Percentiles rank a stretch among this genome's conserved stretches.
These are phyloP conservation scores for Meda fulgida DNA, from an alignment of 2,797 vertebrate genomes.

Conservation along the genomic window DNA sequence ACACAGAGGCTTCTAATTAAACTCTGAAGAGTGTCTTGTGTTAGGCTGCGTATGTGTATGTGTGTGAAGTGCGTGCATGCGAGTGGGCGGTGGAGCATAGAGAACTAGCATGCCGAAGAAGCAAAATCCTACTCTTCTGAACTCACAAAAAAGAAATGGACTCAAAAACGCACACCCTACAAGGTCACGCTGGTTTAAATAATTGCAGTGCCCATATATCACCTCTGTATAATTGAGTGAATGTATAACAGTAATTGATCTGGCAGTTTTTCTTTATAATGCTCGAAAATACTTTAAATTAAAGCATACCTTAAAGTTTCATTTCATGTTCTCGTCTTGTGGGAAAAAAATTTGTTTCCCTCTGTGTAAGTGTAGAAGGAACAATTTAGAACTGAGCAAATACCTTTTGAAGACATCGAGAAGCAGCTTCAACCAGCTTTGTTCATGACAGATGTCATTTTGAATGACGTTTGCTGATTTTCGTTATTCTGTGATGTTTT, in stretches of 20 bases:
- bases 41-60: slow-evolving; percentile 12
- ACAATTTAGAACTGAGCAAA: neutral
- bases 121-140: slow-evolving; percentile 2
- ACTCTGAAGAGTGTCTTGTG: slow-evolving; percentile 53
- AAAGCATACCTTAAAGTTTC: slow-evolving; percentile 19
- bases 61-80: slow-evolving; percentile 11
- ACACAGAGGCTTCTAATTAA: slow-evolving; percentile 70
- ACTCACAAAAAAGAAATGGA: neutral
- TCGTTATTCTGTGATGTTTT: neutral
- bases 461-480: neutral
- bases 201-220: slow-evolving; percentile 47
- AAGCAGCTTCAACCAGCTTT: slow-evolving; percentile 6
- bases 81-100: neutral
- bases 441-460: neutral
- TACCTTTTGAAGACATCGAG: slow-evolving; percentile 8
- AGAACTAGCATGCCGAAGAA: neutral
- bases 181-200: slow-evolving; percentile 47
- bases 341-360: neutral
- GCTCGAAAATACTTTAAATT: slow-evolving; percentile 37
- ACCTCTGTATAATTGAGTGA: neutral
- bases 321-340: slow-evolving; percentile 13
- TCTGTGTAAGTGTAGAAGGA: neutral
- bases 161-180: slow-evolving; percentile 34
- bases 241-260: slow-evolving; percentile 35
- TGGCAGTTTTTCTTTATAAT: slow-evolving; percentile 37